phyloP scores from a whole-genome alignment of 2,888 invertebrate species.

The Prosapia bicincta region DNA sequence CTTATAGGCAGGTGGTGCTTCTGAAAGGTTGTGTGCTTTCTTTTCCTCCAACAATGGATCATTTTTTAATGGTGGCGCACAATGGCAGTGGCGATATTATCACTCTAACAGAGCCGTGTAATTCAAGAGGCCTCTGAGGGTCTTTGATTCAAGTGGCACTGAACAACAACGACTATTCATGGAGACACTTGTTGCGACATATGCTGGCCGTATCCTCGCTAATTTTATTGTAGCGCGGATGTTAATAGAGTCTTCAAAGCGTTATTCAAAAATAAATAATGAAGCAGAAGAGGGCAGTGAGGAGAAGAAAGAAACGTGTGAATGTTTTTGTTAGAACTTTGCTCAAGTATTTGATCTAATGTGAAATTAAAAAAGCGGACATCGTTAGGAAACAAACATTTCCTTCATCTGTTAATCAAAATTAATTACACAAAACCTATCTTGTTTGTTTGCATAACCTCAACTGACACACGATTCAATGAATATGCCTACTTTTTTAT shows the following conservation, averaged over 20 bases:
- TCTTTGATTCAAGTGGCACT: background rate
- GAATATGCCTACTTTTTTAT: too few relatives aligned
- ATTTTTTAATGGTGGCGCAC: background rate
- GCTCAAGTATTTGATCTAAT: too few relatives aligned
- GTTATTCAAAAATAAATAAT: too few relatives aligned
- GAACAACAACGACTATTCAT: background rate
- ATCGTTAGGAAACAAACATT: too few relatives aligned
- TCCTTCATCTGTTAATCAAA: too few relatives aligned
- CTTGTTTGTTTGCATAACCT: too few relatives aligned
- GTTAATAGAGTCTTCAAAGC: background rate
- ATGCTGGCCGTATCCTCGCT: background rate
- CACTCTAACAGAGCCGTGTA: background rate
- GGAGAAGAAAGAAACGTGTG: too few relatives aligned
- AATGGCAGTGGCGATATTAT: conserved; percentile 2
- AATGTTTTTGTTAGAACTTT: too few relatives aligned
- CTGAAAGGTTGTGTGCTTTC: background rate
- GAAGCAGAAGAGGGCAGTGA: too few relatives aligned
- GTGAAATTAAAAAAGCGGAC: too few relatives aligned
- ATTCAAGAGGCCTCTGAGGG: background rate
- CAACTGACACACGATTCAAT: too few relatives aligned
- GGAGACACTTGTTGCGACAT: background rate
- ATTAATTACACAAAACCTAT: too few relatives aligned
- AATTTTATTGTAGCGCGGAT: background rate
- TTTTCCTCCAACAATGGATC: background rate
- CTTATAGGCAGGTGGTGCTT: background rate